Percentiles rank a stretch among this genome's conserved stretches.
Evolutionary conservation across 1,140 invertebrate genomes (phyloP).

Genomic region (Gerris buenoi): DNA sequence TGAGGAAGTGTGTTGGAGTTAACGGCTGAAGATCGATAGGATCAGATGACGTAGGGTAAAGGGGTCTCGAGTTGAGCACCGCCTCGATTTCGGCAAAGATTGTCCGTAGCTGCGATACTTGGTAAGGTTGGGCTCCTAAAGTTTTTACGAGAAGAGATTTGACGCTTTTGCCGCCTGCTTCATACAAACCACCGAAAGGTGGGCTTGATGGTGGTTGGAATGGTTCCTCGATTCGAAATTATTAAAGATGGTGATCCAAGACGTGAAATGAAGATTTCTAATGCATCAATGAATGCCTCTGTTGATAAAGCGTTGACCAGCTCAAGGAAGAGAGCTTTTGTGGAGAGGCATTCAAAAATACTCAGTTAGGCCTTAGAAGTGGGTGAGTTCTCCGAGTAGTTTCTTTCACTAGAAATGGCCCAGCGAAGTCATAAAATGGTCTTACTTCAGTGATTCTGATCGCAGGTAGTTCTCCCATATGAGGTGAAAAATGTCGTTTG

Average conservation of each 20-base stretch:
- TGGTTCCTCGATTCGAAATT: slow-evolving; percentile 29
- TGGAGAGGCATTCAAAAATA: slow-evolving; percentile 31
- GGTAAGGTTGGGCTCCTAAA: background rate
- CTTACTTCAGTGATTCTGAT: slow-evolving; percentile 20
- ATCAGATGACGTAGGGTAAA: slow-evolving; percentile 12
- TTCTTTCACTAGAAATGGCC: slow-evolving; percentile 28
- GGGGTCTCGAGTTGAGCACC: slow-evolving; percentile 17
- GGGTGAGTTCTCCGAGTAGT: slow-evolving; percentile 16
- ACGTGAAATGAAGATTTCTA: slow-evolving; percentile 18
- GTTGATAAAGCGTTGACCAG: slow-evolving; percentile 28
- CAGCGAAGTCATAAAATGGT: slow-evolving; percentile 30
- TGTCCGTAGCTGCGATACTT: slow-evolving; percentile 17
- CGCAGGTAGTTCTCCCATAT: slow-evolving; percentile 27
- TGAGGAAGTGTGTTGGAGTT: slow-evolving; percentile 23
- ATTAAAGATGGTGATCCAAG: slow-evolving; percentile 18
- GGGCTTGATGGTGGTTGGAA: slow-evolving; percentile 28
- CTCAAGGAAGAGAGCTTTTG: slow-evolving; percentile 32
- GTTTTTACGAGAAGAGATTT: background rate
- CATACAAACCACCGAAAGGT: background rate
- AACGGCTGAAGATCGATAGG: slow-evolving; percentile 13
- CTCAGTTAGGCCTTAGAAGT: slow-evolving; percentile 29
- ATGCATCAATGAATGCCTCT: slow-evolving; percentile 27
- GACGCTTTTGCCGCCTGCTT: background rate
- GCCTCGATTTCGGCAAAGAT: slow-evolving; percentile 20
- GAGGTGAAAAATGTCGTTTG: slow-evolving; percentile 10